Evolutionary conservation across 2,797 vertebrate species (phyloP), one percentile per base, ranked within the genome.

Genomic region (Sitta carolinensis): DNA sequence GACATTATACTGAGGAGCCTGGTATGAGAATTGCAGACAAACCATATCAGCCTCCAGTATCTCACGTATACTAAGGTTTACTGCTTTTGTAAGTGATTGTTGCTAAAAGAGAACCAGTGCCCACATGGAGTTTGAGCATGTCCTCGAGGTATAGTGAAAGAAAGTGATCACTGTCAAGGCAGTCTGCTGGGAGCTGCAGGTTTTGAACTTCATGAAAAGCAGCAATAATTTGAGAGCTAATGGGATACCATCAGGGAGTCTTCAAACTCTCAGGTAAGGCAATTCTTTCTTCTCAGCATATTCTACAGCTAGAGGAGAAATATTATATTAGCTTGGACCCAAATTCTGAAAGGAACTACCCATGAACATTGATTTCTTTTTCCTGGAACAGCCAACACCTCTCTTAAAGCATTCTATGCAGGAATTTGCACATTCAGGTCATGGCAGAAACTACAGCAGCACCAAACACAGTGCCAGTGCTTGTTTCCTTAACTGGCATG

Each of bases 151-250:
- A 34, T 7, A 45, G 25, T 32, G 27, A 70, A 79, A 79, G 34
- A 64, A 84, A 89, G 66, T 32, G 3, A 57, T 40, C 76, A 81
- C 58, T 78, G 21, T 38, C 25, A 29, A 84, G 84, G 66, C 29
- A 76, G 29, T 68, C 63, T 84, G 26, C 40, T 88, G 45, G 70
- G 30, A 89, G 63, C 23, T 21, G 66, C 69, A 82, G 42, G 74
- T 87, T 92, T 52, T 76, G 27, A 83, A 55, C 52, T 69, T 81
- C 38, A 21, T 84, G 67, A 87, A 76, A 87, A 92, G 68, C 27
- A 79, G 61, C 52, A 87, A 43, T 80, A 87, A 36, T 84, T 87
- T 45, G 62, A 70, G 59, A 94, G 47, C 18, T 90, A 95, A 84
- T 82, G 68, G 16, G 16, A 77, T 64, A 77, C 16, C 48, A 51